Conservation (phyloP, 2,888 invertebrate genomes). For the Watsonalla cultraria region DNA sequence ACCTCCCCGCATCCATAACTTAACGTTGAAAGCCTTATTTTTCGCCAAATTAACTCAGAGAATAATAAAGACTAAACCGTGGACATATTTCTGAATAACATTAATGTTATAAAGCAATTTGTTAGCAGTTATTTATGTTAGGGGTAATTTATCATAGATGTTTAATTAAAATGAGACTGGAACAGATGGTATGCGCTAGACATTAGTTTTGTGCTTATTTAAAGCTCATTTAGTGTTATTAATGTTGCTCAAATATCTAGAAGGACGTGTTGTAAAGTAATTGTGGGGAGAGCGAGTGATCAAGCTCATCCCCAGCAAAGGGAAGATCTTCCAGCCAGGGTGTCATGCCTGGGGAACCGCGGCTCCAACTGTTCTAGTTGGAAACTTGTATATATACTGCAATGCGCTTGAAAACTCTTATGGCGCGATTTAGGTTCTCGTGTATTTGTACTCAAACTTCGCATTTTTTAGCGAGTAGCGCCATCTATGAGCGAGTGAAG, state of each 20-base stretch:
- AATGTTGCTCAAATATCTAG: not conserved
- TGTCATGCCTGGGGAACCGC: no score
- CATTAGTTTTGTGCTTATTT: not conserved
- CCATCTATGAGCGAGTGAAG: no score
- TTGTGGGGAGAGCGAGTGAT: not conserved
- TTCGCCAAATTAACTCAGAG: not conserved
- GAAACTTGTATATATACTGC: no score
- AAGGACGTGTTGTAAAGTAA: not conserved
- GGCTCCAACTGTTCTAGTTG: no score
- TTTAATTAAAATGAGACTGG: slow-evolving; percentile 34
- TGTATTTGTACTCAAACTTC: no score
- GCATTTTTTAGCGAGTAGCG: no score
- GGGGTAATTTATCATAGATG: slow-evolving; percentile 41
- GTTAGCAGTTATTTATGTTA: slow-evolving; percentile 28
- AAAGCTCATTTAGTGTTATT: not conserved
- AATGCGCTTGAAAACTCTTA: no score
- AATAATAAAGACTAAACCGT: not conserved
- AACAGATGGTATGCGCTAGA: not conserved
- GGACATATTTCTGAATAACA: not conserved
- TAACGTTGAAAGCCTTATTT: not conserved
- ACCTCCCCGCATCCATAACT: no score
- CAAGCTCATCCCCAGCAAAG: no score
- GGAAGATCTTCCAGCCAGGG: no score
- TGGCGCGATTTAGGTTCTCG: no score
- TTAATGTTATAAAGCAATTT: slow-evolving; percentile 18